A percentile compares a stretch with the other conserved stretches of the same genome.
Conservation (phyloP, 2,888 invertebrate genomes). For the Cremastobaeus sp. region DNA sequence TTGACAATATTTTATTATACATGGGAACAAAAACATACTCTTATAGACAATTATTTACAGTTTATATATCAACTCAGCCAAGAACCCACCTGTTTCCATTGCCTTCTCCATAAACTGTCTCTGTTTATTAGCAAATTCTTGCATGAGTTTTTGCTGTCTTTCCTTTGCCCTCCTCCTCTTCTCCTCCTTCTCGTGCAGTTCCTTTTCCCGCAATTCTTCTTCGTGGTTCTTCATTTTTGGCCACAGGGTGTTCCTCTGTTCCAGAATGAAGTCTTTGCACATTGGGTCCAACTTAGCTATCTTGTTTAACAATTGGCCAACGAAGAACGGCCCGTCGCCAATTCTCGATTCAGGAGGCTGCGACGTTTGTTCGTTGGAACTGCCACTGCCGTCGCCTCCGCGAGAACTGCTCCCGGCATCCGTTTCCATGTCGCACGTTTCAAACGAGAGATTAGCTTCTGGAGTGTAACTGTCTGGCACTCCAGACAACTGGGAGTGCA, state of each 20-base stretch:
- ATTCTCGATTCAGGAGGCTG: constrained; percentile 78
- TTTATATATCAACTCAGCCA: too few species aligned
- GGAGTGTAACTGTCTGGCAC: constrained; percentile 87
- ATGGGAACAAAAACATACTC: too few species aligned
- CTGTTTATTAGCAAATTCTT: constrained; percentile 93
- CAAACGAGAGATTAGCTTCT: constrained; percentile 55
- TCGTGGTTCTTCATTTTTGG: constrained; percentile 89
- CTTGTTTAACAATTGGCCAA: constrained; percentile 88
- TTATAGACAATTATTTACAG: too few species aligned
- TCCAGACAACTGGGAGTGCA: constrained; percentile 93
- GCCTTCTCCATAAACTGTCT: constrained; percentile 93
- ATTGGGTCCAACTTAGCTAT: constrained; percentile 85
- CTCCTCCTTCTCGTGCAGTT: constrained; percentile 88
- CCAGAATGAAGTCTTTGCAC: constrained; percentile 85
- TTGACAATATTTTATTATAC: too few species aligned
- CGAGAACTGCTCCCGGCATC: constrained; percentile 66
- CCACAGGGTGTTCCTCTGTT: constrained; percentile 87
- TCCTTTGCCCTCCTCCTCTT: constrained; percentile 91
- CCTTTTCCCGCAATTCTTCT: constrained; percentile 85
- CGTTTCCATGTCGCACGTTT: constrained; percentile 73
- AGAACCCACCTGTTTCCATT: constrained; percentile 81
- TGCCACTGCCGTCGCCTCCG: constrained; percentile 27
- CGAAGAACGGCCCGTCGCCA: constrained; percentile 94
- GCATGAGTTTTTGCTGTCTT: constrained; percentile 94
- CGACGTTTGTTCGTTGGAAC: constrained; percentile 16